Evolutionary conservation across 2,113 vertebrate species (phyloP), one percentile per base, ranked within the genome.

Genomic region (Trinectes maculatus): DNA sequence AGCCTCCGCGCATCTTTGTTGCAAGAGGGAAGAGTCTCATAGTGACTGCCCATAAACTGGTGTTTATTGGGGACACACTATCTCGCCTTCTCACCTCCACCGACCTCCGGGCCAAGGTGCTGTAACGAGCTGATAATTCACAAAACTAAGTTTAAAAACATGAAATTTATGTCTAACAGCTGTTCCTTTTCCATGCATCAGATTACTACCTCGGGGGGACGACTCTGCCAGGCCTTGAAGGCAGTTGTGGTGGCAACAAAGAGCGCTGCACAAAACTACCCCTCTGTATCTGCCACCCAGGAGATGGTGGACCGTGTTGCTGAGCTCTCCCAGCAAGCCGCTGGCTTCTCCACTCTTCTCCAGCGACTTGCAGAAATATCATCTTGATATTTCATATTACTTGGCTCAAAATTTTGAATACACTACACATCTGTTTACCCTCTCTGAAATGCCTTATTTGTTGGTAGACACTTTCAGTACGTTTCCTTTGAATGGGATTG

Each of bases 11-110:
- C 24, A 84, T 94, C 80, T 96, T 97, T 0, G 95, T 97, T 28
- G 94, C 95, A 42, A 91, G 95, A 1, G 91, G 95, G 15, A 96
- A 96, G 80, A 93, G 90, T 47, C 90, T 96, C 65, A 94, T 96
- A 1, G 94, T 97, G 72, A 94, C 95, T 0, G 95, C 95, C 0
- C 96, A 97, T 90, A 95, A 95, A 57, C 91, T 97, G 60, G 95
- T 96, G 51, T 97, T 97, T 15, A 94, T 96, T 0, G 95, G 95
- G 22, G 96, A 97, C 83, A 95, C 96, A 0, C 93, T 97, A 8
- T 94, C 94, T 22, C 93, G 95, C 13, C 91, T 95, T 25, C 93
- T 94, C 8, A 89, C 91, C 46, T 96, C 94, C 0, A 82, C 91
- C 0, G 92, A 94, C 55, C 90, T 97, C 33, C 88, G 94, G 52